Base-by-base conservation (phyloP, 2,888 invertebrate genomes). In the Drosophila crucigera region DNA sequence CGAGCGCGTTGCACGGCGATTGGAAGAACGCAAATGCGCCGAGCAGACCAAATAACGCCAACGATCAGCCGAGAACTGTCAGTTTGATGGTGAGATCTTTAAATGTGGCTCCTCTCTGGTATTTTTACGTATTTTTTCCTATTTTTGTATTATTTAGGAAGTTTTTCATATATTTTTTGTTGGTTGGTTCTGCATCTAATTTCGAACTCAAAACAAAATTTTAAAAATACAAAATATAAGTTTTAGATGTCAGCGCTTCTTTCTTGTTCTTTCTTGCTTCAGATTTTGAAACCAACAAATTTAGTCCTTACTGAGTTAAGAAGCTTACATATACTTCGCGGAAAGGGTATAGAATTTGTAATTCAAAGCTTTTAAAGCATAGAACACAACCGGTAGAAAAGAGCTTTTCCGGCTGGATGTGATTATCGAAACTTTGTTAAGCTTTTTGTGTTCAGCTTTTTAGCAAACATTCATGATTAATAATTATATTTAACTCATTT, bases 51-150 rank as follows among this genome's bases (percentile, higher is more conserved):
- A 81, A 56, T 68, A 70, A 79, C 83, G 79, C 87, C 84, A 83
- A 86, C 87, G 89, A 87, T 89, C 89, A 78, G 83, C 82, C 81
- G 89, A 86, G 89, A 89, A 89, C 89, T 88, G 84, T 76, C 81
- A 83, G 87, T 68, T 88, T 58, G 39, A 1, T 50, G 75, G 56
- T 54, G 35, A 72, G 68, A 68, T 68, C 49, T 50, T 49, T 55
- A n/a, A 43, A 52, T 61, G 52, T 43, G 22, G 54, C 30, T 67
- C n/a, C 63, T 9, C 43, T 47, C 22, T 65, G 52, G 70, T 78
- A 76, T 76, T 55, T 71, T 61, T 49, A 19, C 0, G 22, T 22
- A 43, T 50, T 54, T 47, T 41, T 9, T 47, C 4, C 10, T 11
- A 14, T 11, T 7, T 11, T 0, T 30, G 67, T 11, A 41, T 63